Percentiles rank a stretch among this genome's conserved stretches.
phyloP scores from a whole-genome alignment of 2,797 vertebrate species.

The Ceryle rudis region DNA sequence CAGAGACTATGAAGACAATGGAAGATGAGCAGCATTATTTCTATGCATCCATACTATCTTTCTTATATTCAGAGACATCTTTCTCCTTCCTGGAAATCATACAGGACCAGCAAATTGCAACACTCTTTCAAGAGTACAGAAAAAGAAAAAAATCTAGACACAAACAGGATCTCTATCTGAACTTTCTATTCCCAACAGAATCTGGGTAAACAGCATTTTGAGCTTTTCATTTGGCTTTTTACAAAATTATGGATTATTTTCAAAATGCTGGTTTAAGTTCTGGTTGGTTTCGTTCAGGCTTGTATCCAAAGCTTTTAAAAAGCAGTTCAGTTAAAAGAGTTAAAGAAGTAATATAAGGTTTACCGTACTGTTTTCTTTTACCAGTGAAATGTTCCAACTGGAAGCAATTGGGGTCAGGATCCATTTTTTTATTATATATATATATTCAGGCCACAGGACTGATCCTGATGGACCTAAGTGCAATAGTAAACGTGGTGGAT shows the following conservation, averaged over 20 bases:
- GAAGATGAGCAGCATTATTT: background rate
- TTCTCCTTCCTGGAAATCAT: background rate
- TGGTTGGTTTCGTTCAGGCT: background rate
- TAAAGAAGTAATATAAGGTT: background rate
- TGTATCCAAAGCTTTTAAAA: background rate
- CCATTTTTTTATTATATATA: background rate
- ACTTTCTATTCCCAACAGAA: background rate
- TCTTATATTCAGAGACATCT: background rate
- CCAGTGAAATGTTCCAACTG: background rate
- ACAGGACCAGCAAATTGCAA: background rate
- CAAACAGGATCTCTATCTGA: background rate
- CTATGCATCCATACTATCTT: accelerated
- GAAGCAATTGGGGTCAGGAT: background rate
- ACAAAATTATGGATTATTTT: background rate
- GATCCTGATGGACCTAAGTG: background rate
- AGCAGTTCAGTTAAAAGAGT: background rate
- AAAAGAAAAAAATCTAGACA: background rate
- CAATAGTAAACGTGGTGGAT: background rate
- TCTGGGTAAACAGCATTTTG: background rate
- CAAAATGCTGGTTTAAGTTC: background rate
- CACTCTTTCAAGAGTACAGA: accelerated
- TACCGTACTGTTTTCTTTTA: background rate
- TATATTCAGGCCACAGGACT: background rate
- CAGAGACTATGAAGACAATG: accelerated
- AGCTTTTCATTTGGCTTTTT: background rate